A percentile compares a stretch with the other conserved stretches of the same genome.
phyloP scores from a whole-genome alignment of 2,888 invertebrate genomes.

The Polymixis lichenea region DNA sequence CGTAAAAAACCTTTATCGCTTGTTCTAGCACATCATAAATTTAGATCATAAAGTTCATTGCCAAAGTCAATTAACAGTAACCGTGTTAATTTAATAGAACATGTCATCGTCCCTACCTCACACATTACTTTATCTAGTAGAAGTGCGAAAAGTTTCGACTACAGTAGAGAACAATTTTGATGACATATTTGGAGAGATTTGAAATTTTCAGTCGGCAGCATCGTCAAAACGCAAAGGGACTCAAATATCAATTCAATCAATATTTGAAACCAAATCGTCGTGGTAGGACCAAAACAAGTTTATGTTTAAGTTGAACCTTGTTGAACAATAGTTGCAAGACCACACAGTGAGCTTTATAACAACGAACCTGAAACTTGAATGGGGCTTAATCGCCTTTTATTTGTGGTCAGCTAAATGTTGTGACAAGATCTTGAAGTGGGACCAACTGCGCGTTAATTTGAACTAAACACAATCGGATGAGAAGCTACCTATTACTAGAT shows the following conservation, averaged over 20 bases:
- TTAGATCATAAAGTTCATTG: constrained; percentile 72
- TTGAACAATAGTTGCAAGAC: constrained; percentile 71
- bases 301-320: constrained; percentile 47
- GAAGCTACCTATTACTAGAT: background rate
- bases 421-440: constrained; percentile 51
- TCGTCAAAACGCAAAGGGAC: background rate
- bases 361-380: constrained; percentile 63
- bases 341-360: constrained; percentile 68
- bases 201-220: background rate
- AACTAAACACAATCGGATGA: constrained; percentile 27
- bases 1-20: constrained; percentile 39
- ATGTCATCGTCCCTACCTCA: constrained; percentile 32
- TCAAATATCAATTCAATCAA: constrained; percentile 40
- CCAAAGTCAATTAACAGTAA: constrained; percentile 71
- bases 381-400: constrained; percentile 60
- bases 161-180: background rate
- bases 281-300: constrained; percentile 37
- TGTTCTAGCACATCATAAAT: constrained; percentile 54
- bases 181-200: background rate
- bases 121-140: background rate
- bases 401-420: constrained; percentile 58
- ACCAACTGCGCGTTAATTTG: constrained; percentile 40
- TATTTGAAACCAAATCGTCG: constrained; percentile 27
- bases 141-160: background rate
- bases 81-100: constrained; percentile 64